Evolutionary conservation across 2,888 invertebrate genomes (phyloP), one percentile per base, ranked within the genome.

Genomic region (Nesidiocoris tenuis): DNA sequence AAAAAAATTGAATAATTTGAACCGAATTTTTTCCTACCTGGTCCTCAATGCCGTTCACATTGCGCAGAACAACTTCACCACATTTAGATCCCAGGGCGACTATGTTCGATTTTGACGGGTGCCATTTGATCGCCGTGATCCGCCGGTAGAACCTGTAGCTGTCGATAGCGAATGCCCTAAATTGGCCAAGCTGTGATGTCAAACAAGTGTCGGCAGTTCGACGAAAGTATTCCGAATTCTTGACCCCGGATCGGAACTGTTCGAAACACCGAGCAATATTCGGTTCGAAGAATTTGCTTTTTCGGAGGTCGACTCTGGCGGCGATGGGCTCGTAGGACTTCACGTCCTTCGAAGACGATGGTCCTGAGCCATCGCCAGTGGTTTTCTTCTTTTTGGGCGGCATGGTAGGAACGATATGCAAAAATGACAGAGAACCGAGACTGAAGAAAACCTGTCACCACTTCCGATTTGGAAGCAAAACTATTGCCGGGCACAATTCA

Each of bases 81-180:
- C 72, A 75, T 78, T 80, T 80, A 1, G 78, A 78, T 9, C 79
- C 80, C 17, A 78, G 61, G 1, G 77, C 79, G 12, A 80, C n/a
- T 12, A 77, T 55, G n/a, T 66, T 54, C 12, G 76, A 70, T 59
- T 76, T 70, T 12, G 61, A 64, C 2, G 79, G 79, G 61, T 80
- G 79, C 79, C 79, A 80, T 21, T 77, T 63, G 23, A 80, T 54
- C 23, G 77, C 74, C 0, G 79, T 80, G 25, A 78, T 76, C 21
- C 78, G 74, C 64, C 77, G 19, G 63, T 76, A 77, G 67, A 79
- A 77, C 9, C 70, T 65, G 21, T 54, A 39, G 19, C 61, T 55
- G n/a, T 78, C 76, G 54, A 75, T 74, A 18, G 68, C 59, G 55
- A 61, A 78, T 0, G 74, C 66, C 19, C 72, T 24, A 59, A 77